Evolutionary conservation across 2,113 vertebrate genomes (phyloP).

Genomic region (Triplophysa siluroides): DNA sequence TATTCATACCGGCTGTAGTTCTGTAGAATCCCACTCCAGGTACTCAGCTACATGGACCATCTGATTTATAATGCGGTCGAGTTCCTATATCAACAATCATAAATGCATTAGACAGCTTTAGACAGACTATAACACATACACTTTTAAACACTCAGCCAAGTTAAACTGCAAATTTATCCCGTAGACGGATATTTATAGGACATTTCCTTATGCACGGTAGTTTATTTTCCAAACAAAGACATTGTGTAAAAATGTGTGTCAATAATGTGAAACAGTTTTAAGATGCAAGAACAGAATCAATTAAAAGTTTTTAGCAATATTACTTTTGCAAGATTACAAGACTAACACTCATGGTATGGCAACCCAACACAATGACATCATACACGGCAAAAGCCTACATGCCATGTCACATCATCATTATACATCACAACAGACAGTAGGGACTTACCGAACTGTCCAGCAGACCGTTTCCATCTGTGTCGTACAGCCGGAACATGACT

Average conservation of each 20-base stretch:
- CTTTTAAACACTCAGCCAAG: not conserved
- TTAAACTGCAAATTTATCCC: not conserved
- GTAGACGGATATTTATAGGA: not conserved
- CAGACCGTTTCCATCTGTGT: constrained; percentile 88
- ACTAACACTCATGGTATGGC: not conserved
- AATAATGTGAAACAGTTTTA: not conserved
- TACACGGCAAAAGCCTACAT: too few relatives aligned
- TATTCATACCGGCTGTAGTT: constrained; percentile 80
- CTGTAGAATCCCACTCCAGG: constrained; percentile 92
- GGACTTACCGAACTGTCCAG: constrained; percentile 89
- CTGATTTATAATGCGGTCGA: constrained; percentile 92
- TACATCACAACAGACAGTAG: not conserved
- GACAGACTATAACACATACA: constrained; percentile 22
- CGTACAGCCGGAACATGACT: constrained; percentile 96
- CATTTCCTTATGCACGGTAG: not conserved
- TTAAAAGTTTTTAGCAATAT: not conserved
- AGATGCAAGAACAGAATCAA: not conserved
- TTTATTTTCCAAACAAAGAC: not conserved
- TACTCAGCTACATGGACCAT: constrained; percentile 96
- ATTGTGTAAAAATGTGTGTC: not conserved
- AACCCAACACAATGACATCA: too few relatives aligned
- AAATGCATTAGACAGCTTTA: constrained; percentile 8
- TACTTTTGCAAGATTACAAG: not conserved
- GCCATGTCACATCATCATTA: not conserved
- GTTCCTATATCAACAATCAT: constrained; percentile 73